A percentile compares a stretch with the other conserved stretches of the same genome.
These are phyloP conservation scores for Rotaria socialis DNA, from an alignment of 2,888 invertebrate species.

Conservation along the genomic window DNA sequence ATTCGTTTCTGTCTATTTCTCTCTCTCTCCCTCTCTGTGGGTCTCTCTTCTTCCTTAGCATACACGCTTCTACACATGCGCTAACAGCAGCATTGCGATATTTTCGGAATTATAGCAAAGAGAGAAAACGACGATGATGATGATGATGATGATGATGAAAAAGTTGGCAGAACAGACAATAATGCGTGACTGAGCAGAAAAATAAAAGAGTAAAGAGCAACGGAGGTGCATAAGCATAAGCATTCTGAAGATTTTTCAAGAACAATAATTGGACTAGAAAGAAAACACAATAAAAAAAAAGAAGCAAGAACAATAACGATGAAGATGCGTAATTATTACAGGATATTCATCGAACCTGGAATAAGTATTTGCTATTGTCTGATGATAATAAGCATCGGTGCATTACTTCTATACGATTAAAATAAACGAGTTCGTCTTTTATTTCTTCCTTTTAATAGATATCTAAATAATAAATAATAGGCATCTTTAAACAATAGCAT, in stretches of 20 bases:
- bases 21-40: not conserved
- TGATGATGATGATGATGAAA: not conserved
- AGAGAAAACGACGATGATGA: not conserved
- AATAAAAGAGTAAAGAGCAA: not conserved
- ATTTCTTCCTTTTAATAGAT: not conserved
- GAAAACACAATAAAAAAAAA: not conserved
- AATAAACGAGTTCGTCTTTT: not conserved
- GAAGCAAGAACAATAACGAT: not conserved
- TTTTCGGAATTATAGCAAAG: not conserved
- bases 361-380: not conserved
- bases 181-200: not conserved
- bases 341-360: not conserved
- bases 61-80: not conserved
- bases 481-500: not conserved
- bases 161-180: not conserved
- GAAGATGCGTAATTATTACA: not conserved
- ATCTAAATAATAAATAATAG: constrained; percentile 3
- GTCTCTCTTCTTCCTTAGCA: not conserved
- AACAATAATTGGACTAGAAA: not conserved
- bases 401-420: not conserved
- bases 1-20: not conserved
- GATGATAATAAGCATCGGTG: not conserved
- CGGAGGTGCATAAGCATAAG: not conserved
- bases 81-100: not conserved
- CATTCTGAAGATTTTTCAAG: not conserved